These are phyloP conservation scores for Tolypeutes matacus DNA, from an alignment of 2,797 vertebrate genomes.

Conservation along the genomic window DNA sequence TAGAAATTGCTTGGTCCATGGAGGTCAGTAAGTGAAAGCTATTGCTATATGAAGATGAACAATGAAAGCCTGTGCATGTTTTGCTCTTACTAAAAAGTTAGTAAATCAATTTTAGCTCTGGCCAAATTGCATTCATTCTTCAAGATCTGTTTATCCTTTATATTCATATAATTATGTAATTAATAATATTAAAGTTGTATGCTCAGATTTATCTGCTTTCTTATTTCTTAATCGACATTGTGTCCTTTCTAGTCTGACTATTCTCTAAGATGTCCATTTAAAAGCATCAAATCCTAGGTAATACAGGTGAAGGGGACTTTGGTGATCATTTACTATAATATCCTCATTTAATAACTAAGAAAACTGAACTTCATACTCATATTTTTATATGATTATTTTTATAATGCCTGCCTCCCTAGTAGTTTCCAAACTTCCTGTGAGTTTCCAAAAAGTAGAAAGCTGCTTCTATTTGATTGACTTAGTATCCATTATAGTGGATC, in stretches of 20 bases:
- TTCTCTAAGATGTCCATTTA: neutral
- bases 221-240: neutral
- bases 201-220: neutral
- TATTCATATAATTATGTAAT: neutral
- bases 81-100: neutral
- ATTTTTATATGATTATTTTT: neutral
- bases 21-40: neutral
- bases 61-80: neutral
- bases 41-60: neutral
- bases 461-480: neutral
- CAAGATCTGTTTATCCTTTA: neutral
- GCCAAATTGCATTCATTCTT: neutral
- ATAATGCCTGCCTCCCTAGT: neutral
- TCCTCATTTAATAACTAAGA: slow-evolving; percentile 23
- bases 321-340: neutral
- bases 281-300: neutral
- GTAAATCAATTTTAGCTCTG: slow-evolving; percentile 13
- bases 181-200: neutral
- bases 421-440: neutral
- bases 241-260: neutral
- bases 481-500: neutral
- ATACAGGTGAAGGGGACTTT: neutral
- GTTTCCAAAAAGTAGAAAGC: neutral
- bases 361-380: neutral
- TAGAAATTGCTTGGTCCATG: neutral